Evolutionary conservation across 2,888 invertebrate species (phyloP), one percentile per base, ranked within the genome.

Genomic region (Tribolium freemani): DNA sequence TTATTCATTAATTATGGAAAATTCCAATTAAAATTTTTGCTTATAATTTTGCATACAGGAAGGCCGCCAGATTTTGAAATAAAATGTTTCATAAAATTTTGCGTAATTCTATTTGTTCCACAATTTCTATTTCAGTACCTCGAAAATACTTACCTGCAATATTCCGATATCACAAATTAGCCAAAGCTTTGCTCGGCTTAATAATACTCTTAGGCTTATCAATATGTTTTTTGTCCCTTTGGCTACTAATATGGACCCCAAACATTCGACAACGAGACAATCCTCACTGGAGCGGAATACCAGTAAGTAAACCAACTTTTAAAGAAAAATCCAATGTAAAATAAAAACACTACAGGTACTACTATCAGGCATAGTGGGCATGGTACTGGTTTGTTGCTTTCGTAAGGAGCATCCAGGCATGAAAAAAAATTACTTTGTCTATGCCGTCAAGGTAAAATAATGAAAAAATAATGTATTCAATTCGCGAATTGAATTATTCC

Each of bases 241-340:
- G 90, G 90, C 86, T 91, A 72, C 84, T 90, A 11, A 78, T 90
- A 20, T 89, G 90, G 88, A 88, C 91, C 10, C 91, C 91, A 4
- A 89, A 89, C 81, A 87, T 91, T 13, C 87, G 88, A 64, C 83
- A 88, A 68, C 85, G 88, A 74, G 90, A 92, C 78, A 91, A 91
- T 85, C 91, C 91, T 0, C 91, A 90, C 78, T 91, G 91, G 90
- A 91, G 91, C 79, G 91, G 90, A 45, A 84, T 90, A 79, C 89
- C 90, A 75, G 91, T 92, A 85, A 88, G 87, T 80, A 60, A 60
- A 16, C 20, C 11, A 56, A 51, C 20, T 30, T 6, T n/a, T 45
- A 58, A 31, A 16, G 4, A 6, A 38, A 11, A 54, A 38, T 21
- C 26, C 13, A 26, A 53, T 61, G 16, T 38, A 26, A 30, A n/a